Evolutionary conservation across 1,140 invertebrate genomes (phyloP).

Genomic region (Drosophila novamexicana): DNA sequence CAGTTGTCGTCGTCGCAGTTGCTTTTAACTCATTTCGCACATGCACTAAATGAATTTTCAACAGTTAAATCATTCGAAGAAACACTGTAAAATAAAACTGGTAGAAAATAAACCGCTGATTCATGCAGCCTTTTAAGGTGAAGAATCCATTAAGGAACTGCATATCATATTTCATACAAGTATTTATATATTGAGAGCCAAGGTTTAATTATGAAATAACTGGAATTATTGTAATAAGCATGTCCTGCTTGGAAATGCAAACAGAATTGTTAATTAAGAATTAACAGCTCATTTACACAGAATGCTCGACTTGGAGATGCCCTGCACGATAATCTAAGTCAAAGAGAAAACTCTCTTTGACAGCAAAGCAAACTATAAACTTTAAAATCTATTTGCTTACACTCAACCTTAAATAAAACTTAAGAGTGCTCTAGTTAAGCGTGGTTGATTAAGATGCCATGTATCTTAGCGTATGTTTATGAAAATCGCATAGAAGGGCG

Average conservation of each 20-base stretch:
- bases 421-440: too few relatives aligned
- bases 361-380: too few relatives aligned
- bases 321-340: neutral
- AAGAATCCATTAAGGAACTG: slow-evolving; percentile 14
- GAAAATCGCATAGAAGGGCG: too few relatives aligned
- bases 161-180: slow-evolving; percentile 14
- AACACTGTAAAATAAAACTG: slow-evolving; percentile 11
- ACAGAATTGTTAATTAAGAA: slow-evolving; percentile 9
- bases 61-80: slow-evolving; percentile 52
- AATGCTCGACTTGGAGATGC: neutral
- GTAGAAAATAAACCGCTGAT: slow-evolving; percentile 24
- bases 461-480: too few relatives aligned
- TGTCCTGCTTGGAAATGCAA: slow-evolving; percentile 10
- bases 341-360: too few relatives aligned
- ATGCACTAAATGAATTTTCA: slow-evolving; percentile 68
- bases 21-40: slow-evolving; percentile 59
- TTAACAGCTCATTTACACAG: neutral
- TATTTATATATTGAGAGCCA: slow-evolving; percentile 8
- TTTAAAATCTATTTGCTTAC: too few relatives aligned
- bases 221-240: slow-evolving; percentile 4
- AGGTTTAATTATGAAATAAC: slow-evolving; percentile 19
- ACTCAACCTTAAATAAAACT: too few relatives aligned
- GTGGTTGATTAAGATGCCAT: too few relatives aligned
- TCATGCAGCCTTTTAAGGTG: slow-evolving; percentile 15
- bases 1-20: slow-evolving; percentile 29